A percentile compares a stretch with the other conserved stretches of the same genome.
Evolutionary conservation across 2,797 vertebrate genomes (phyloP).

Genomic region (Enteromius viviparus): DNA sequence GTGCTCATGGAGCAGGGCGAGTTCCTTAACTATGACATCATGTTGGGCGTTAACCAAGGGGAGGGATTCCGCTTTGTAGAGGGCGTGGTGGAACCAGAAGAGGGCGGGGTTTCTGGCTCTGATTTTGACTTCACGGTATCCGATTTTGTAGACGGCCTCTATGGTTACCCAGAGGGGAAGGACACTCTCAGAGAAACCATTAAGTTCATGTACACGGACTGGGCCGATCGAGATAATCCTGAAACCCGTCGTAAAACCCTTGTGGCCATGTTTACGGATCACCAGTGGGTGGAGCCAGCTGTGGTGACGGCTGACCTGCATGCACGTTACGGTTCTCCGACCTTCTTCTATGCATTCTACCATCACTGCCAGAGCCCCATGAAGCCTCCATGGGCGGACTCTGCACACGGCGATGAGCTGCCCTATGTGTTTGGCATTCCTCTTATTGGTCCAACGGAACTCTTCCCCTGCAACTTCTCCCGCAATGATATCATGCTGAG

Average conservation of each 20-base stretch:
- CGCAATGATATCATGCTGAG: conserved; percentile 99
- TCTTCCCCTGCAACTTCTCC: conserved; percentile 99
- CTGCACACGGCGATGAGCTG: conserved; percentile 97
- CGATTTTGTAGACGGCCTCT: conserved; percentile 98
- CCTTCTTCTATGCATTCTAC: conserved; percentile 99
- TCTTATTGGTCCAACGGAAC: conserved; percentile 96
- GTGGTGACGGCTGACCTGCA: conserved; percentile 97
- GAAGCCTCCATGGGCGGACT: conserved; percentile 98
- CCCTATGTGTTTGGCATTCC: conserved; percentile 98
- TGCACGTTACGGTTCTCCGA: conserved; percentile 96
- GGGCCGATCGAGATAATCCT: conserved; percentile 97
- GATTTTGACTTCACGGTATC: conserved; percentile 98
- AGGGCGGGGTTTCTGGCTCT: conserved; percentile 83
- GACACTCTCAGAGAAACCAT: conserved; percentile 97
- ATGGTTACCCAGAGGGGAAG: conserved; percentile 97
- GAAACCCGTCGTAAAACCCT: conserved; percentile 97
- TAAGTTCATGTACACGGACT: conserved; percentile 99
- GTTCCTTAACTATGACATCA: conserved; percentile 99
- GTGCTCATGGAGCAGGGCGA: conserved; percentile 99
- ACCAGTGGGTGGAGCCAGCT: conserved; percentile 98
- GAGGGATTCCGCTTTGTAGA: conserved; percentile 98
- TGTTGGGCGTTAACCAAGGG: conserved; percentile 98
- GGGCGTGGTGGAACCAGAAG: conserved; percentile 95
- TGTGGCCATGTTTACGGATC: conserved; percentile 97
- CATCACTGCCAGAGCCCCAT: conserved; percentile 99